Percentiles rank a stretch among this genome's conserved stretches.
These are phyloP conservation scores for Vanessa cardui DNA, from an alignment of 2,888 invertebrate species.

Conservation along the genomic window DNA sequence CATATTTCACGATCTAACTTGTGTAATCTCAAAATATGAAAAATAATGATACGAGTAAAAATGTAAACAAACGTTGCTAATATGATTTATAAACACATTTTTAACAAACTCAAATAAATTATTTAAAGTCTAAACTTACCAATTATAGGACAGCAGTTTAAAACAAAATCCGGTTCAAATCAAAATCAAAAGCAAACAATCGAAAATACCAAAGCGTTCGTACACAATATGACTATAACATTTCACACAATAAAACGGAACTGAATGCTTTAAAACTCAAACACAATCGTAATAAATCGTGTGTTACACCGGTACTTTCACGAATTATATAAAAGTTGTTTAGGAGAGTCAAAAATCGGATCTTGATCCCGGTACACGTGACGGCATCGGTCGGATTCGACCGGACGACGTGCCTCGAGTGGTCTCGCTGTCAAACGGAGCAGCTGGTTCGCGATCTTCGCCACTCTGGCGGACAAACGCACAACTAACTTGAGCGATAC, in stretches of 20 bases:
- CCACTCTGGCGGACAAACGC: slow-evolving; percentile 73
- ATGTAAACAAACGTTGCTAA: slow-evolving; percentile 1
- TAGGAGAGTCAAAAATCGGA: slow-evolving; percentile 62
- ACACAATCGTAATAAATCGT: slow-evolving; percentile 45
- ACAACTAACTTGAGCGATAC: slow-evolving; percentile 64
- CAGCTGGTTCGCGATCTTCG: slow-evolving; percentile 55
- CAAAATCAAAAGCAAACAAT: slow-evolving; percentile 58
- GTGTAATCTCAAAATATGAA: not conserved
- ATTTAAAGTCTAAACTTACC: slow-evolving; percentile 36
- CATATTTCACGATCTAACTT: no score
- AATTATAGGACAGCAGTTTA: slow-evolving; percentile 34
- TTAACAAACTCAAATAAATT: slow-evolving; percentile 4
- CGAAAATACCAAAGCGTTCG: slow-evolving; percentile 70
- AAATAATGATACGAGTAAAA: not conserved
- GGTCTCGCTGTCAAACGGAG: slow-evolving; percentile 60
- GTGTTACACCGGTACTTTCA: slow-evolving; percentile 49
- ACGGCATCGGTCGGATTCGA: slow-evolving; percentile 44
- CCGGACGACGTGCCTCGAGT: slow-evolving; percentile 65
- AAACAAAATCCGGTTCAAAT: slow-evolving; percentile 57
- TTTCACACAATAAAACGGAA: slow-evolving; percentile 68
- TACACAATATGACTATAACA: slow-evolving; percentile 66
- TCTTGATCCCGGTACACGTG: slow-evolving; percentile 64
- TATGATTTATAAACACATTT: not conserved
- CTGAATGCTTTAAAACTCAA: slow-evolving; percentile 56
- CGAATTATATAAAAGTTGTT: slow-evolving; percentile 61